Percentiles rank a stretch among this genome's conserved stretches.
phyloP scores from a whole-genome alignment of 2,888 invertebrate species.

The Cheilosia vernalis region DNA sequence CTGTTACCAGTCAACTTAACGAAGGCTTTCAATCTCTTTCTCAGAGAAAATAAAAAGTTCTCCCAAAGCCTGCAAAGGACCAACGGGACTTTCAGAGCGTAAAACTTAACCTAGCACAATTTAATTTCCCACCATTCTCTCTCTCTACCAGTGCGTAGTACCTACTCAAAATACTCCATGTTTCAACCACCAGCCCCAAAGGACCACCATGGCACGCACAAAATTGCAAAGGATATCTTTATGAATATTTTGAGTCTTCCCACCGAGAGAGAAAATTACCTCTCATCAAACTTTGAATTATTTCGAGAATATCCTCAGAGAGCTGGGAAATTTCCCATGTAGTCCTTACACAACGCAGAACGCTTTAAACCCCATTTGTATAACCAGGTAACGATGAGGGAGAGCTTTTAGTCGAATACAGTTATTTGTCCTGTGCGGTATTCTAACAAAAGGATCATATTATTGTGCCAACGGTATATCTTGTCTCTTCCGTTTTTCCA shows the following conservation, averaged over 20 bases:
- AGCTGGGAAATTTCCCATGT: slow-evolving; percentile 37
- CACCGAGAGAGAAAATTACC: slow-evolving; percentile 16
- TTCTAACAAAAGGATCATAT: slow-evolving; percentile 31
- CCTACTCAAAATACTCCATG: not conserved
- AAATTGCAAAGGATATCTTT: slow-evolving; percentile 21
- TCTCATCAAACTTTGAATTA: slow-evolving; percentile 5
- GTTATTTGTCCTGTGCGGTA: slow-evolving; percentile 82
- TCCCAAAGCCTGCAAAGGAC: not conserved
- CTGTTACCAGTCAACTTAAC: slow-evolving; percentile 66
- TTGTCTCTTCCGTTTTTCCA: not conserved
- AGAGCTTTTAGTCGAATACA: slow-evolving; percentile 82
- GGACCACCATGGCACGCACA: slow-evolving; percentile 9
- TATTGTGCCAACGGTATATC: slow-evolving; percentile 3
- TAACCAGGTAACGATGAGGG: slow-evolving; percentile 80
- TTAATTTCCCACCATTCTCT: not conserved
- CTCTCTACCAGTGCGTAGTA: not conserved
- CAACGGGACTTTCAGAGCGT: not conserved
- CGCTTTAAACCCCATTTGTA: slow-evolving; percentile 62
- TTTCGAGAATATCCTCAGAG: slow-evolving; percentile 27
- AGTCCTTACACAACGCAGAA: slow-evolving; percentile 55
- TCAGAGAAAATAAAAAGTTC: not conserved
- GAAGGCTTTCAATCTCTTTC: slow-evolving; percentile 9
- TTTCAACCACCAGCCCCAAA: slow-evolving; percentile 8
- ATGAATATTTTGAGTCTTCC: slow-evolving; percentile 18
- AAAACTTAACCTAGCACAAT: slow-evolving; percentile 12